These are phyloP conservation scores for Calameuta pallipes DNA, from an alignment of 2,888 invertebrate genomes.

Conservation along the genomic window DNA sequence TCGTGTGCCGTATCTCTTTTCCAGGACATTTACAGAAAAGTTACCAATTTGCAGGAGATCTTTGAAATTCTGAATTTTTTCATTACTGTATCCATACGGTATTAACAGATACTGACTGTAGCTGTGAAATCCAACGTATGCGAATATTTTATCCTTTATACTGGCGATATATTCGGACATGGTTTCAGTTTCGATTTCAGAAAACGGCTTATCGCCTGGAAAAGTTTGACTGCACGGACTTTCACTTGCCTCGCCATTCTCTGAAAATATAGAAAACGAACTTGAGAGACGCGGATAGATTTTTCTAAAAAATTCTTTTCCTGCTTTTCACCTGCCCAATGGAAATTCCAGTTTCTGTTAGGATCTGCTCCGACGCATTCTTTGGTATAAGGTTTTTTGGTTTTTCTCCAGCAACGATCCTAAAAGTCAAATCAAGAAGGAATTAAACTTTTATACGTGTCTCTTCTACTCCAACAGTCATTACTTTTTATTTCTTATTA, in stretches of 20 bases:
- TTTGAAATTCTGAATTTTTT: slow-evolving; percentile 67
- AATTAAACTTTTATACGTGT: neutral
- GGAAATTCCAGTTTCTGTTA: slow-evolving; percentile 75
- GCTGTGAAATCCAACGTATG: slow-evolving; percentile 74
- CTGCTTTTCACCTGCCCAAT: slow-evolving; percentile 69
- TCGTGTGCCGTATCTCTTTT: slow-evolving; percentile 60
- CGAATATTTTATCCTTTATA: slow-evolving; percentile 65
- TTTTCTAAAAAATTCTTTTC: neutral
- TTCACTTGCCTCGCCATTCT: slow-evolving; percentile 67
- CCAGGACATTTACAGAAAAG: slow-evolving; percentile 48
- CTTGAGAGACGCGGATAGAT: slow-evolving; percentile 29
- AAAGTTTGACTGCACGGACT: slow-evolving; percentile 65
- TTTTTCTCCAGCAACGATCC: slow-evolving; percentile 76
- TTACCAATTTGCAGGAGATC: slow-evolving; percentile 62
- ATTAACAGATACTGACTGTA: slow-evolving; percentile 74
- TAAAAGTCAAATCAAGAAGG: slow-evolving; percentile 38
- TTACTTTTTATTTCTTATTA: too few species aligned
- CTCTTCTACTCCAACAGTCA: neutral
- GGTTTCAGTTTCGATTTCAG: slow-evolving; percentile 69
- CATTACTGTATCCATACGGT: slow-evolving; percentile 70
- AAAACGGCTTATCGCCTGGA: slow-evolving; percentile 70
- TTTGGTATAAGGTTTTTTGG: slow-evolving; percentile 66
- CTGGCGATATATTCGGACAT: slow-evolving; percentile 66
- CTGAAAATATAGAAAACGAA: slow-evolving; percentile 50
- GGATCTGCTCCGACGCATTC: slow-evolving; percentile 73